These are phyloP conservation scores for Ornithoptera alexandrae DNA, from an alignment of 2,888 invertebrate species.

Conservation along the genomic window DNA sequence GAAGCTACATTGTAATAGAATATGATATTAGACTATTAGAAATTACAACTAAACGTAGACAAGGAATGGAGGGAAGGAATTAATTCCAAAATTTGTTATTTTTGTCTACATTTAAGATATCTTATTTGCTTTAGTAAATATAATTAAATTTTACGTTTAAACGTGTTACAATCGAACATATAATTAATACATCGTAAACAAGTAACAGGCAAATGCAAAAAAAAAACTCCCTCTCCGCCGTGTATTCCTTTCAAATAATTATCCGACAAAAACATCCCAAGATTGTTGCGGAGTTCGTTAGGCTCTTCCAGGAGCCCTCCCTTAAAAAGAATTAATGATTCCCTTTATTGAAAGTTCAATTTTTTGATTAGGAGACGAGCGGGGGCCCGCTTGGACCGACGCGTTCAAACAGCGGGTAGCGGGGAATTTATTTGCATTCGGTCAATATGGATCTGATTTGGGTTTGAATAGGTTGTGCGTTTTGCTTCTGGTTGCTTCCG, in stretches of 20 bases:
- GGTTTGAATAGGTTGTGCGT: slow-evolving; percentile 44
- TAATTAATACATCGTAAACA: slow-evolving; percentile 34
- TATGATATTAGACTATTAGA: too few species aligned
- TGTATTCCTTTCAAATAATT: slow-evolving; percentile 61
- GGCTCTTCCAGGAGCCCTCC: slow-evolving; percentile 56
- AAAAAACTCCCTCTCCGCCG: slow-evolving; percentile 5
- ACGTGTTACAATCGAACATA: background rate
- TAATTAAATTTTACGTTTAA: background rate
- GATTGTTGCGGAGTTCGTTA: slow-evolving; percentile 71
- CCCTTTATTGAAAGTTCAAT: slow-evolving; percentile 86
- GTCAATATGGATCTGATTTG: slow-evolving; percentile 71
- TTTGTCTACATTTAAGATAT: too few species aligned
- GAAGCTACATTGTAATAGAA: too few species aligned
- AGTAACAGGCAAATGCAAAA: slow-evolving; percentile 34
- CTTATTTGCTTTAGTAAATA: background rate
- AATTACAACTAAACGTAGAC: too few species aligned
- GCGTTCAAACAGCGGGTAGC: slow-evolving; percentile 70
- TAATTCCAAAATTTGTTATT: too few species aligned
- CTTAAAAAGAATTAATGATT: slow-evolving; percentile 83
- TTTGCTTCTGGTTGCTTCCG: slow-evolving; percentile 23
- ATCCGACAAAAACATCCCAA: slow-evolving; percentile 73
- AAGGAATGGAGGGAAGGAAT: too few species aligned
- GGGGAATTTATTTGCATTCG: slow-evolving; percentile 72
- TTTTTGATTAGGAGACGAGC: slow-evolving; percentile 81
- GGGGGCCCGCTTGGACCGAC: slow-evolving; percentile 31